Evolutionary conservation across 2,113 vertebrate genomes (phyloP).

Genomic region (Vicugna pacos): DNA sequence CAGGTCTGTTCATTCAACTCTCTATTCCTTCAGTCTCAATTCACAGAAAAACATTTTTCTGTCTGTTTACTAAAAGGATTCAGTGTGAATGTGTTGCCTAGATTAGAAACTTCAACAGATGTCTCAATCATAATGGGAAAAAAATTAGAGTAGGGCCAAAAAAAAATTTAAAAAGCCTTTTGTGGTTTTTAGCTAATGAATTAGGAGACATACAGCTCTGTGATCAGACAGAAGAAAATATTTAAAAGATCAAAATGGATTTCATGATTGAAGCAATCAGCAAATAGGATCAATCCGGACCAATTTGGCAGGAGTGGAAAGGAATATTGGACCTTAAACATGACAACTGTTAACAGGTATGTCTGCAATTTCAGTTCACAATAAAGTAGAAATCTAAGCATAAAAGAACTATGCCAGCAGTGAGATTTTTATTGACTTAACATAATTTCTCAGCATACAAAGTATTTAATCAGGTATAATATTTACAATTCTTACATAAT

Average conservation of each 20-base stretch:
- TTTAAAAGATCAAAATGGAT: background rate
- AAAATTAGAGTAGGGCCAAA: background rate
- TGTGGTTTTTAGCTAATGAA: background rate
- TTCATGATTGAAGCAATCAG: slow-evolving; percentile 12
- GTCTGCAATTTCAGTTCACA: background rate
- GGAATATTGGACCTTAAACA: background rate
- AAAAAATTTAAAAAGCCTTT: background rate
- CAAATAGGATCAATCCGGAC: background rate
- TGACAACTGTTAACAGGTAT: background rate
- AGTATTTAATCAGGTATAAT: slow-evolving; percentile 82
- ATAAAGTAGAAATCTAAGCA: slow-evolving; percentile 34
- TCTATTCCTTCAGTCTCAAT: background rate
- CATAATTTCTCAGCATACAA: slow-evolving; percentile 81
- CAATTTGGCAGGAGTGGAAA: background rate
- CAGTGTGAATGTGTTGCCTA: background rate
- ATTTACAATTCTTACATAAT: slow-evolving; percentile 86
- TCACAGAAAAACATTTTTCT: background rate
- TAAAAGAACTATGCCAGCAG: slow-evolving; percentile 45
- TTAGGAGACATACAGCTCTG: background rate
- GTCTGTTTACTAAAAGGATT: slow-evolving; percentile 20
- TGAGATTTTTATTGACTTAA: slow-evolving; percentile 80
- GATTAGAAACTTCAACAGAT: background rate
- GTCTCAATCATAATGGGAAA: background rate
- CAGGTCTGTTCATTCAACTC: background rate
- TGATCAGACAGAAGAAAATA: slow-evolving; percentile 7